These are phyloP conservation scores for Dipus sagitta DNA, from an alignment of 2,797 vertebrate genomes.

Conservation along the genomic window DNA sequence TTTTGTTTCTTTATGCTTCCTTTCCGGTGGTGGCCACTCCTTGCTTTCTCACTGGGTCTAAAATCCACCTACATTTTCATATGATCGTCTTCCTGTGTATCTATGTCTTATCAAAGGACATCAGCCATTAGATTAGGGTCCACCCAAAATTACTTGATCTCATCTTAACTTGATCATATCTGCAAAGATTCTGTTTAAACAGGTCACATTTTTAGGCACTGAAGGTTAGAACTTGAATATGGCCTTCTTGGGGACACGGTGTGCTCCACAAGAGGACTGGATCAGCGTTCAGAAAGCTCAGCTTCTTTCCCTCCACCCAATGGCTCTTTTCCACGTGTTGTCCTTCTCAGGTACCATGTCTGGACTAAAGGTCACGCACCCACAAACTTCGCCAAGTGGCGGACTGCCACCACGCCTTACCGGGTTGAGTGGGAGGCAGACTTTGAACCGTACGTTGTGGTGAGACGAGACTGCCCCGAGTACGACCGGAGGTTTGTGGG, in stretches of 20 bases:
- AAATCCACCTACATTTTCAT: not conserved
- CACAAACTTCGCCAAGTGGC: conserved; percentile 99
- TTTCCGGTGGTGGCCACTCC: not conserved
- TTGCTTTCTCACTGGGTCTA: not conserved
- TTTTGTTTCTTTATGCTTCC: not conserved
- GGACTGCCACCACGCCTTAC: conserved; percentile 98
- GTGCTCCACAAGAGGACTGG: fast-evolving
- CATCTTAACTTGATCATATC: not conserved
- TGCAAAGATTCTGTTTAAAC: not conserved
- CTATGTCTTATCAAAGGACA: not conserved
- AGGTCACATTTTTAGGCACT: not conserved
- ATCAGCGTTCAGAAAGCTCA: not conserved
- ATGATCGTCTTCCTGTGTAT: not conserved
- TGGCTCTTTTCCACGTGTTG: conserved; percentile 65
- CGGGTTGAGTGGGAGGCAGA: conserved; percentile 98
- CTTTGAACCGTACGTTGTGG: conserved; percentile 98
- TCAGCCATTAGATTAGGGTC: not conserved
- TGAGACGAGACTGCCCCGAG: conserved; percentile 95
- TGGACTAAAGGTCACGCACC: conserved; percentile 99
- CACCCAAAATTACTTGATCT: not conserved
- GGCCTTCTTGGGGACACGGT: not conserved
- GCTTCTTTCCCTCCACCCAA: not conserved
- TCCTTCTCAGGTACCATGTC: conserved; percentile 93
- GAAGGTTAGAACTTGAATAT: not conserved
- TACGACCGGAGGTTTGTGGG: conserved; percentile 98